Percentiles rank a stretch among this genome's conserved stretches.
phyloP scores from a whole-genome alignment of 2,113 vertebrate species.

The Xenus cinereus region DNA sequence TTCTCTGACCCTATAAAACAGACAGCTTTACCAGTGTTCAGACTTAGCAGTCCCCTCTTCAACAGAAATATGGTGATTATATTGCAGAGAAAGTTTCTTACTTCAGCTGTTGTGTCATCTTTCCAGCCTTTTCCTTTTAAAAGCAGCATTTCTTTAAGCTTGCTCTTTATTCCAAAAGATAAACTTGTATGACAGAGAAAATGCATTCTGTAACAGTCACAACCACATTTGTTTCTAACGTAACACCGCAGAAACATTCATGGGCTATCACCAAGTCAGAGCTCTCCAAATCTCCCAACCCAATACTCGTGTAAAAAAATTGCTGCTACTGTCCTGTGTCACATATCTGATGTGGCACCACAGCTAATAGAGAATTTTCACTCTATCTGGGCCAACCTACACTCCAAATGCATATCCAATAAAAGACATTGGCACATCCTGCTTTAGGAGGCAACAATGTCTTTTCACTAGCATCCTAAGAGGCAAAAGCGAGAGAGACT shows the following conservation, averaged over 20 bases:
- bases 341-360: background rate
- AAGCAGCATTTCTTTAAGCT: background rate
- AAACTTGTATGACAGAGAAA: background rate
- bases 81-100: background rate
- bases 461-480: background rate
- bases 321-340: background rate
- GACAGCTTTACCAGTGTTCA: background rate
- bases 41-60: background rate
- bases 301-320: background rate
- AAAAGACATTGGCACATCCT: background rate
- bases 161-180: background rate
- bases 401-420: background rate
- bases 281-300: background rate
- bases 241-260: background rate
- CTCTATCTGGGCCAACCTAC: background rate
- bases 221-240: background rate
- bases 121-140: background rate
- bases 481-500: background rate
- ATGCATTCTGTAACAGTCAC: background rate
- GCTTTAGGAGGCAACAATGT: background rate
- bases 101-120: background rate
- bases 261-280: background rate
- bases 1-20: background rate
- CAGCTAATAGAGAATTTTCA: background rate
- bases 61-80: background rate